These are phyloP conservation scores for Bombus consobrinus DNA, from an alignment of 1,140 invertebrate species.

Conservation along the genomic window DNA sequence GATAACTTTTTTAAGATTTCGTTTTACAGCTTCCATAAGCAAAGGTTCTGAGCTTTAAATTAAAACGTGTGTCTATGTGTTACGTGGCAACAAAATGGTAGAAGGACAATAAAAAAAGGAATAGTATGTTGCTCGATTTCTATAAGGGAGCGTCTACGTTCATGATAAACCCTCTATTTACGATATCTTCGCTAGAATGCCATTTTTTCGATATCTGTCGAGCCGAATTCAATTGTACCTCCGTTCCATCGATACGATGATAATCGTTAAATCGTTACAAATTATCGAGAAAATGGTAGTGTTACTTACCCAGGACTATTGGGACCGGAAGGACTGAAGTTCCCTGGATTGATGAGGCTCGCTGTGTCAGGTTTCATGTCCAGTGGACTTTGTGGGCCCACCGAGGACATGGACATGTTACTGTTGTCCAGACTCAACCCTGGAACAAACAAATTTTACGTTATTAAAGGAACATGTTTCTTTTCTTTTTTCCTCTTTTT, in stretches of 20 bases:
- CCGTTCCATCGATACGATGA: background rate
- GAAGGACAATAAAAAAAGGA: background rate
- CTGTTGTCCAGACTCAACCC: constrained; percentile 87
- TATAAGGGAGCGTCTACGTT: background rate
- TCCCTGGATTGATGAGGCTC: constrained; percentile 86
- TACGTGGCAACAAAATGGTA: background rate
- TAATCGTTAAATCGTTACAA: background rate
- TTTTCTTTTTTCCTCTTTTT: background rate
- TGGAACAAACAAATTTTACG: constrained; percentile 76
- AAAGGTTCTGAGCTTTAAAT: background rate
- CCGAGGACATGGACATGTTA: constrained; percentile 86
- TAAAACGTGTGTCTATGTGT: background rate
- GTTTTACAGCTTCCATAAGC: background rate
- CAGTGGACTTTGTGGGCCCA: constrained; percentile 92
- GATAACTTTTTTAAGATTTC: background rate
- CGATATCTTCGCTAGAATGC: background rate
- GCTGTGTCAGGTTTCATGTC: constrained; percentile 94
- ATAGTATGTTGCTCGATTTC: constrained; percentile 1
- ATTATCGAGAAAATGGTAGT: background rate
- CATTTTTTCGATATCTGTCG: constrained; percentile 4
- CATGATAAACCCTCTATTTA: constrained; percentile 8
- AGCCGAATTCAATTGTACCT: background rate
- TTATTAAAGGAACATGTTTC: background rate
- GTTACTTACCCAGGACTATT: constrained; percentile 86
- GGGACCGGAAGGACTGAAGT: constrained; percentile 86